Percentiles rank a stretch among this genome's conserved stretches.
These are phyloP conservation scores for Eupithecia vulgata DNA, from an alignment of 2,888 invertebrate genomes.

Conservation along the genomic window DNA sequence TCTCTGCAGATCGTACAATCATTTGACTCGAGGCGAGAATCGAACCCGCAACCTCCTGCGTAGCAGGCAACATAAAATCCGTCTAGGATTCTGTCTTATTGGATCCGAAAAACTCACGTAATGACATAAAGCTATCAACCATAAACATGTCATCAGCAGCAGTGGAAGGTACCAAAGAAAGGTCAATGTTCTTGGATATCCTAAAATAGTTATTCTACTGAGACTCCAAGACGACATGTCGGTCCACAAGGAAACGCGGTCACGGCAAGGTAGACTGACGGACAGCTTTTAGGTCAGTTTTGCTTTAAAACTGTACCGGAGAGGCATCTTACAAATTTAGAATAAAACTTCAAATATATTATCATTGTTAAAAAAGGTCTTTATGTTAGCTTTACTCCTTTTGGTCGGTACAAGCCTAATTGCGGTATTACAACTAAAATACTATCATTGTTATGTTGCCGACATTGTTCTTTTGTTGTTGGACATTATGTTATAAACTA, in stretches of 20 bases:
- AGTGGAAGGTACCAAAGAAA: constrained; percentile 35
- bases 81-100: neutral
- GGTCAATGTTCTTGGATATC: constrained; percentile 56
- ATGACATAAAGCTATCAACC: neutral
- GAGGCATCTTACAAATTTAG: neutral
- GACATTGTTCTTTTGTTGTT: neutral
- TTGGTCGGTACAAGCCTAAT: neutral
- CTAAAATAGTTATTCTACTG: constrained; percentile 42
- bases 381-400: neutral
- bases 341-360: neutral
- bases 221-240: constrained; percentile 42
- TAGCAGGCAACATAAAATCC: no score
- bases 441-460: neutral
- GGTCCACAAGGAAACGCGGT: constrained; percentile 48
- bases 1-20: no score
- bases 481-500: no score
- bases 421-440: neutral
- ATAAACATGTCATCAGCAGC: neutral
- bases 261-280: constrained; percentile 44
- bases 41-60: no score
- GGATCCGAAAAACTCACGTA: neutral
- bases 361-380: neutral
- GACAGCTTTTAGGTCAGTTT: constrained; percentile 26
- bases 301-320: constrained; percentile 6
- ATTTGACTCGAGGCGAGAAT: no score